phyloP scores from a whole-genome alignment of 2,797 vertebrate species.

The Mallotus villosus region DNA sequence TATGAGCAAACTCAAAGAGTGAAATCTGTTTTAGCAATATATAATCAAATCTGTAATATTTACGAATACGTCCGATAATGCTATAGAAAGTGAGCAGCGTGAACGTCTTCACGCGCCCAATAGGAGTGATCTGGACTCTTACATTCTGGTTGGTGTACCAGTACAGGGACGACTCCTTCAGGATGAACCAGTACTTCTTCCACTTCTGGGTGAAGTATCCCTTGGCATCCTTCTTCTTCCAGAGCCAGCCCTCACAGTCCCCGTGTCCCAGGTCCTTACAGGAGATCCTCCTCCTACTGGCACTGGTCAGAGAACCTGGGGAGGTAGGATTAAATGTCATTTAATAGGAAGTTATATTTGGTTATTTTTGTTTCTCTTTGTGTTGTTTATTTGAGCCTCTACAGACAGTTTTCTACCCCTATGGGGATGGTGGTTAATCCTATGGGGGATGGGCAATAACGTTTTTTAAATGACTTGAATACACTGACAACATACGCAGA shows the following conservation, averaged over 20 bases:
- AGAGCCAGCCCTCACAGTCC: conserved; percentile 81
- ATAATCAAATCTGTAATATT: too few species aligned
- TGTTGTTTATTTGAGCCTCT: too few species aligned
- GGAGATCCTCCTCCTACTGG: conserved; percentile 76
- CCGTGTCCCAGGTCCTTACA: conserved; percentile 81
- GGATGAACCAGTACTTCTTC: conserved; percentile 85
- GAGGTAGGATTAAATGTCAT: not conserved
- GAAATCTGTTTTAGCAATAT: too few species aligned
- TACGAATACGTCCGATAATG: too few species aligned
- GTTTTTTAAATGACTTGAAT: not conserved
- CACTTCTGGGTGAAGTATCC: conserved; percentile 83
- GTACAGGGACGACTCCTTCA: conserved; percentile 82
- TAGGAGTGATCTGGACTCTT: not conserved
- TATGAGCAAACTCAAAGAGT: too few species aligned
- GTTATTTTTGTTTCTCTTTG: too few species aligned
- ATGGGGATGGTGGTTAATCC: too few species aligned
- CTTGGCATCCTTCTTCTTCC: conserved; percentile 82
- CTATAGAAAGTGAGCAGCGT: too few species aligned
- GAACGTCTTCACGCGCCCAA: too few species aligned
- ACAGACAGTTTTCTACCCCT: not conserved
- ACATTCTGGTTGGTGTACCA: conserved; percentile 84
- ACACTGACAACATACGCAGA: not conserved
- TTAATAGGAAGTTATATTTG: too few species aligned
- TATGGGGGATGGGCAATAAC: not conserved
- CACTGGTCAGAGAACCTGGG: conserved; percentile 71